Evolutionary conservation across 35 echinoderm and acorn worm genomes (phyloP).

Genomic region (Lytechinus variegatus): DNA sequence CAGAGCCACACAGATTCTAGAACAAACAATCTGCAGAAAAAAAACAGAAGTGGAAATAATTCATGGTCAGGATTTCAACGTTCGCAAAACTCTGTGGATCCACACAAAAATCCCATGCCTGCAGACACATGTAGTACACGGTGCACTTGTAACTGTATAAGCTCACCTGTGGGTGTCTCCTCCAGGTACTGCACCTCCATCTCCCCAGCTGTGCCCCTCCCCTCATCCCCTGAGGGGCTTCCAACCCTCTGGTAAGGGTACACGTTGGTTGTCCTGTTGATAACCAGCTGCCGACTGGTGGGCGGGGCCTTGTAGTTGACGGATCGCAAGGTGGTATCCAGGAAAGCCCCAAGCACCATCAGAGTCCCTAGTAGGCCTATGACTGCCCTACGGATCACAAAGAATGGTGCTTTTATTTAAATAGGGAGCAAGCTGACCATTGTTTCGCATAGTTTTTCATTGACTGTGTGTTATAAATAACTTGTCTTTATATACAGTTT

Average conservation of each 20-base stretch:
- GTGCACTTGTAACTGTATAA: not conserved
- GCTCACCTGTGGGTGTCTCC: not conserved
- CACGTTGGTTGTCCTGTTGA: not conserved
- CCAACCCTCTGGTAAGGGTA: constrained; percentile 12
- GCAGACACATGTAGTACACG: no score
- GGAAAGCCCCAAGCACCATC: constrained; percentile 19
- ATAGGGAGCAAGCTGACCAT: no score
- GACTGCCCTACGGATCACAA: not conserved
- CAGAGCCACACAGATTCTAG: no score
- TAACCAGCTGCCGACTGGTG: not conserved
- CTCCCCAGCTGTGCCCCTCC: not conserved
- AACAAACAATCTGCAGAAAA: no score
- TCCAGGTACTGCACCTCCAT: not conserved
- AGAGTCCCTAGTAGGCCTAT: not conserved
- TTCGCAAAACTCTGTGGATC: no score
- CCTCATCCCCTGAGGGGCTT: not conserved
- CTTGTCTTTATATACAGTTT: no score
- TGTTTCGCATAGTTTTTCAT: no score
- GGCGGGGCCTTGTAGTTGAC: constrained; percentile 35
- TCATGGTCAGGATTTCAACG: no score
- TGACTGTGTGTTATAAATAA: no score
- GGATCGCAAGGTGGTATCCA: constrained; percentile 17
- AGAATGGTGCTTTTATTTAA: not conserved
- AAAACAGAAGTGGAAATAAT: no score
- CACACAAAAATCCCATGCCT: no score